These are phyloP conservation scores for Pelodiscus sinensis DNA, from an alignment of 2,113 vertebrate genomes.

Conservation along the genomic window DNA sequence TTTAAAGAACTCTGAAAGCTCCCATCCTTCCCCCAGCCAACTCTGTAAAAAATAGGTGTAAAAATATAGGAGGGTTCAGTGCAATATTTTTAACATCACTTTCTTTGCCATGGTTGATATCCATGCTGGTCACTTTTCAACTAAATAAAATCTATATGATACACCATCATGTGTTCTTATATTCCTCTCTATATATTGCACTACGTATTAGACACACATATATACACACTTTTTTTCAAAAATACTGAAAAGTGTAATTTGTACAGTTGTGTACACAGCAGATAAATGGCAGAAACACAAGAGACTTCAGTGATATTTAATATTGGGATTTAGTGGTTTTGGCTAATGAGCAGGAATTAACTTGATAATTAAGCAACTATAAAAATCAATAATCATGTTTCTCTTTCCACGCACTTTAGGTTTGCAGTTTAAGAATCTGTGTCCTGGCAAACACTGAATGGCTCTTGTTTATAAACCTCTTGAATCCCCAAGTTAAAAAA, in stretches of 20 bases:
- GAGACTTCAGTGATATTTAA: fast-evolving
- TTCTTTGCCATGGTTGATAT: neutral
- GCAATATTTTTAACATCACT: neutral
- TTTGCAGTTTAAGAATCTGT: neutral
- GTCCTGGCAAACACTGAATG: neutral
- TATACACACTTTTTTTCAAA: neutral
- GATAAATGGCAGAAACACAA: neutral
- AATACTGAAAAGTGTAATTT: neutral
- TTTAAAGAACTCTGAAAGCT: neutral
- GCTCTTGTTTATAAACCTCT: neutral
- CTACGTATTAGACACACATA: neutral
- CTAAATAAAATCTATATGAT: neutral
- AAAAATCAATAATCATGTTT: neutral
- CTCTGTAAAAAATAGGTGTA: neutral
- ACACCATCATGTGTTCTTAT: neutral
- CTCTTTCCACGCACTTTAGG: neutral
- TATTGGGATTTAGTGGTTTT: neutral
- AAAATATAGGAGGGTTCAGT: neutral
- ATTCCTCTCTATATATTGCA: neutral
- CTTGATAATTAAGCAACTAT: neutral
- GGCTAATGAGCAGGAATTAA: neutral
- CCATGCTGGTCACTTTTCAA: neutral
- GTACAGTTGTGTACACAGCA: neutral
- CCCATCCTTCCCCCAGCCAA: neutral
- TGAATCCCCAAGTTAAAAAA: neutral